Base-by-base conservation (phyloP, 1,140 invertebrate genomes). In the Heliothis subflexa region DNA sequence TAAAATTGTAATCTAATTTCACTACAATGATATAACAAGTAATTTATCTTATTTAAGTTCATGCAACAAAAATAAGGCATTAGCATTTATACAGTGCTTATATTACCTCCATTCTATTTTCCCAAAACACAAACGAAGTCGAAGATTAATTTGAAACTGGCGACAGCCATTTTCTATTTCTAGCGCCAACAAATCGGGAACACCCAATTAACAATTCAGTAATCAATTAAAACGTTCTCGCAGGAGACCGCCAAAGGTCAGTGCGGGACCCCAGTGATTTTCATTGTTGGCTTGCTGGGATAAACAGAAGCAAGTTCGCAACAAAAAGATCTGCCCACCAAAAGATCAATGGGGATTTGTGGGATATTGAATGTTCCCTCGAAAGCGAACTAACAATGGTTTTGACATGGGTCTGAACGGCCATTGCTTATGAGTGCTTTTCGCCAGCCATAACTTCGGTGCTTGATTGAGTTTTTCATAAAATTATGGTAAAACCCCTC, bases 401-500 rank as follows among this genome's bases (percentile, higher is more conserved):
- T 78, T 80, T 89, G 89, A 90, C 81, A 59, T 86, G 83, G 85
- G 80, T 84, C 81, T 74, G 78, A 84, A 85, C 81, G 78, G 79
- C 81, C 76, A 59, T 25, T 66, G 71, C 71, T 21, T 71, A 80
- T 78, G 80, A 85, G 79, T 78, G 74, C 79, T 84, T 78, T 71
- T 71, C 47, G 62, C 71, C 59, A 78, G 68, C 81, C 80, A 77
- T 59, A 66, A 62, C 33, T 71, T 78, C 79, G 55, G 61, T 80
- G 61, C 72, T 78, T 88, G 86, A 90, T 86, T 87, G 86, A 86
- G 83, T 86, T 89, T 85, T 83, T 78, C 83, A 78, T 84, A 86
- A 88, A 83, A 81, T 64, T 57, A 66, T 55, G 52, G 21, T 33
- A 62, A 54, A 73, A 82, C 68, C 52, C 28, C 40, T 13, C 16